Evolutionary conservation across 2,113 vertebrate species (phyloP).

Genomic region (Amphiprion ocellaris): DNA sequence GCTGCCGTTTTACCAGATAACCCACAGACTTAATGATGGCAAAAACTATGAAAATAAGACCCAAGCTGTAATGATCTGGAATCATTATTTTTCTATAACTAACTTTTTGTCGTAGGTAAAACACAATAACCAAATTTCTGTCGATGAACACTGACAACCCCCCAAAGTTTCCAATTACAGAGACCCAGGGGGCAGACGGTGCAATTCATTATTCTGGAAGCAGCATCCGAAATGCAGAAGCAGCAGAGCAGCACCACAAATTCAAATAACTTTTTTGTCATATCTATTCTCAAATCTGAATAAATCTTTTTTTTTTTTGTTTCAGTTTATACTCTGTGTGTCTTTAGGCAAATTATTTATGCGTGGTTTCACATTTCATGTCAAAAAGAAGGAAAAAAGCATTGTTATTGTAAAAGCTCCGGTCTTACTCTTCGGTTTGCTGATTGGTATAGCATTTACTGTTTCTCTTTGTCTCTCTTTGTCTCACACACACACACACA

Average conservation of each 20-base stretch:
- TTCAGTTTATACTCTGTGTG: constrained; percentile 1
- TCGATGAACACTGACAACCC: constrained; percentile 42
- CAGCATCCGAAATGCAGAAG: constrained; percentile 29
- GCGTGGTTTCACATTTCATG: constrained; percentile 43
- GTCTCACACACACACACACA: constrained; percentile 14
- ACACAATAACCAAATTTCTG: constrained; percentile 33
- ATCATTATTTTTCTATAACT: background rate
- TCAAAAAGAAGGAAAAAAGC: constrained; percentile 15
- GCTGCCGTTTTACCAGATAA: no score
- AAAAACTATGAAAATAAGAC: background rate
- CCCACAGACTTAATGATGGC: no score
- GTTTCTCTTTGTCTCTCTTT: background rate
- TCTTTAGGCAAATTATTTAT: constrained; percentile 57
- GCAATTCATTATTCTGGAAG: constrained; percentile 59
- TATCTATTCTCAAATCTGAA: constrained; percentile 51
- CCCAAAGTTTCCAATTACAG: constrained; percentile 66
- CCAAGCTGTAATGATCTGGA: constrained; percentile 4
- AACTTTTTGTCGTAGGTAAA: constrained; percentile 27
- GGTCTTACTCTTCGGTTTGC: constrained; percentile 8
- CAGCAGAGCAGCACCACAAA: constrained; percentile 44
- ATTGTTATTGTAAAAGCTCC: constrained; percentile 9
- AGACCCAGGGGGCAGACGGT: constrained; percentile 45
- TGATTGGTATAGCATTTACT: background rate
- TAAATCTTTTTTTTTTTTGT: constrained; percentile 8
- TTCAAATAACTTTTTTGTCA: constrained; percentile 46